Conservation (phyloP, 2,113 vertebrate species). For the Origma solitaria region DNA sequence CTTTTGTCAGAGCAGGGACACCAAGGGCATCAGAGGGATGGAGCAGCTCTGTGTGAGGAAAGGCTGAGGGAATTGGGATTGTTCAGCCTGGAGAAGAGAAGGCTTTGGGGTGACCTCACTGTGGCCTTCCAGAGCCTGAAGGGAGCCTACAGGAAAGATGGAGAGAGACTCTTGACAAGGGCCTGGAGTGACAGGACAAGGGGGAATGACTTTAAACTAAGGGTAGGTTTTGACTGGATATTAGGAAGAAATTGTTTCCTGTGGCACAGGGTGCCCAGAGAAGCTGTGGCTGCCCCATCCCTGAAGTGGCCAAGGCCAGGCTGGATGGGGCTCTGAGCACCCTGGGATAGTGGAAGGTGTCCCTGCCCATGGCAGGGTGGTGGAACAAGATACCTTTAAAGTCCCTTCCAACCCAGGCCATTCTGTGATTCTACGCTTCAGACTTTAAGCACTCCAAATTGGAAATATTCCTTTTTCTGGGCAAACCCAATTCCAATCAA, state of each 20-base stretch:
- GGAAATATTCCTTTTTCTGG: background rate
- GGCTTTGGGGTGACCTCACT: background rate
- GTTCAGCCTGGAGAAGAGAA: background rate
- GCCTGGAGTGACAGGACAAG: background rate
- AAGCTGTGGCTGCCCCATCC: background rate
- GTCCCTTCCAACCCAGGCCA: background rate
- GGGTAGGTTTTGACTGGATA: fast-evolving
- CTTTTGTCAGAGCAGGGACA: background rate
- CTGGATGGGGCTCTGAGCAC: fast-evolving
- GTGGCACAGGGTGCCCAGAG: fast-evolving
- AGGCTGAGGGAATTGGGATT: background rate
- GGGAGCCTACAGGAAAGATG: background rate
- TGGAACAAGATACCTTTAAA: background rate
- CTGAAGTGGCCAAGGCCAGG: background rate
- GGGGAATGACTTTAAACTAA: background rate
- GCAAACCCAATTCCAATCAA: background rate
- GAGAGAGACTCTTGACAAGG: background rate
- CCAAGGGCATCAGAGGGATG: background rate
- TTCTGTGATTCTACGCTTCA: background rate
- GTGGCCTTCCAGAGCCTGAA: background rate
- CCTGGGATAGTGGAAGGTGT: fast-evolving
- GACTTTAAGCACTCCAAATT: background rate
- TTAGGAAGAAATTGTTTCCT: fast-evolving
- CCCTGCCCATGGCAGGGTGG: fast-evolving
- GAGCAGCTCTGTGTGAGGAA: background rate